Percentiles rank a stretch among this genome's conserved stretches.
Conservation (phyloP, 2,888 invertebrate genomes). For the Drosophila merina region DNA sequence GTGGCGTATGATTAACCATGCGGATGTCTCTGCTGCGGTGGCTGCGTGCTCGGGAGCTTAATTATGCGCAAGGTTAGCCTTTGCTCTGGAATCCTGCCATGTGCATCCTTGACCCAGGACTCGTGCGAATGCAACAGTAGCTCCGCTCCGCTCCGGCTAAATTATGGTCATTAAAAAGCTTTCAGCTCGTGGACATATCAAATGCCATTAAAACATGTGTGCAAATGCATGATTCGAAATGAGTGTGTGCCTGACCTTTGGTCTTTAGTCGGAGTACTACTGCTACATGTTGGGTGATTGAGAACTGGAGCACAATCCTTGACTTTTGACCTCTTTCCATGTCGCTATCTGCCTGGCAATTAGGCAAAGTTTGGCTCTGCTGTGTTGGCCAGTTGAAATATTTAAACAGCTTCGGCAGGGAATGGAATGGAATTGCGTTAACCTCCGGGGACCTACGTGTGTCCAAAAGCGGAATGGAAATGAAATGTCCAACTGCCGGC, state of each 20-base stretch:
- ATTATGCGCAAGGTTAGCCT: conserved; percentile 53
- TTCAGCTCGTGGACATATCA: conserved; percentile 53
- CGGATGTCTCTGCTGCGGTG: conserved; percentile 38
- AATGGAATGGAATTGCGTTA: conserved; percentile 38
- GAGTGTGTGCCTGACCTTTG: conserved; percentile 18
- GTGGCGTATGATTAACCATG: conserved; percentile 73
- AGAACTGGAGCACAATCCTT: background rate
- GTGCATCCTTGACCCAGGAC: conserved; percentile 66
- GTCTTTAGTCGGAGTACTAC: conserved; percentile 4
- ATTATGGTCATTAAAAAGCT: conserved; percentile 67
- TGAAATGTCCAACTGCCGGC: conserved; percentile 44
- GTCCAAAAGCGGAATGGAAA: conserved; percentile 75
- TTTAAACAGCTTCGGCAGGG: conserved; percentile 53
- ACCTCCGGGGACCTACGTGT: conserved; percentile 59
- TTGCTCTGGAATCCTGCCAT: background rate
- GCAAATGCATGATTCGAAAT: conserved; percentile 12
- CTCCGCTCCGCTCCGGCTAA: conserved; percentile 12
- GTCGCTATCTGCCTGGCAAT: conserved; percentile 53
- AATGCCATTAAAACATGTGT: conserved; percentile 58
- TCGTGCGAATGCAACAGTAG: conserved; percentile 12
- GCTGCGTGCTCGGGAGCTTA: conserved; percentile 53
- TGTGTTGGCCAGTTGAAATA: conserved; percentile 58
- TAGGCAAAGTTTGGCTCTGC: conserved; percentile 57
- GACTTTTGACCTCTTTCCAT: conserved; percentile 20
- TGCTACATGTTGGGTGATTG: background rate